Conservation (phyloP, 2,797 vertebrate genomes). For the Fratercula arctica region DNA sequence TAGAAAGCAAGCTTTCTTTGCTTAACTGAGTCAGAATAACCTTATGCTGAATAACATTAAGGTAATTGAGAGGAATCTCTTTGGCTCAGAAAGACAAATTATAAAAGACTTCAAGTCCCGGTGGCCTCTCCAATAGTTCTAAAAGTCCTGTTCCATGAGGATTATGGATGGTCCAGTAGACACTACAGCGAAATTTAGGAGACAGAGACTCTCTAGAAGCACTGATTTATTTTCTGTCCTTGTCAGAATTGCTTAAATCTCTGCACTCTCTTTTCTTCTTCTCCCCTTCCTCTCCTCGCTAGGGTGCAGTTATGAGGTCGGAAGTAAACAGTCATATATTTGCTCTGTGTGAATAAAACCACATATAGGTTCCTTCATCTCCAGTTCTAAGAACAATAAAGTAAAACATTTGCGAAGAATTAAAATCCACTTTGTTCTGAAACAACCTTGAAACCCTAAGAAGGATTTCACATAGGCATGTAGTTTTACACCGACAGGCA, state of each 20-base stretch:
- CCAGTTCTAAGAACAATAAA: slow-evolving; percentile 32
- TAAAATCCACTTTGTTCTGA: slow-evolving; percentile 44
- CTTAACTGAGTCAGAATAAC: background rate
- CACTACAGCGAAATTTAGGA: slow-evolving; percentile 32
- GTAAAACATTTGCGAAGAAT: slow-evolving; percentile 44
- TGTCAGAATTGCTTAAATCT: slow-evolving; percentile 46
- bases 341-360: slow-evolving; percentile 38
- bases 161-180: background rate
- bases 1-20: background rate
- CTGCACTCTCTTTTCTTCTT: background rate
- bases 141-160: background rate
- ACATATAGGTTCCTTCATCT: background rate
- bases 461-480: slow-evolving; percentile 48
- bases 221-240: background rate
- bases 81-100: background rate
- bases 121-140: background rate
- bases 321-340: slow-evolving; percentile 48
- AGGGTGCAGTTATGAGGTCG: background rate
- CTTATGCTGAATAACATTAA: background rate
- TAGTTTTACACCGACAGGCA: slow-evolving; percentile 59
- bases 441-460: slow-evolving; percentile 46
- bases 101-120: background rate
- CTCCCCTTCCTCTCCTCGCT: background rate
- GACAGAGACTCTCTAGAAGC: slow-evolving; percentile 3
- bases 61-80: background rate